Evolutionary conservation across 2,888 invertebrate species (phyloP), one percentile per base, ranked within the genome.

Genomic region (Amorpha juglandis): DNA sequence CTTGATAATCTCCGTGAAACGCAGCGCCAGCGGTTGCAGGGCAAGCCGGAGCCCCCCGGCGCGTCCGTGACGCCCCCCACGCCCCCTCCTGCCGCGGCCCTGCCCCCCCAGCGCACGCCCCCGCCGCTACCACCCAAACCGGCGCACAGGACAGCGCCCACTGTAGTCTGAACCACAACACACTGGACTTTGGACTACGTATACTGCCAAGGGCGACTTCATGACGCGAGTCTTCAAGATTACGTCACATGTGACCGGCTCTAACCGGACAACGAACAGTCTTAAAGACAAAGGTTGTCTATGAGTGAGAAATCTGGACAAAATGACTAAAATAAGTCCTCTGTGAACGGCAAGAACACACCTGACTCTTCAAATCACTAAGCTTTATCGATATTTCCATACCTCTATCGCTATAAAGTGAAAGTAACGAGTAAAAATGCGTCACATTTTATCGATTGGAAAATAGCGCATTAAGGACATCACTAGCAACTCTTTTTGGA

Each of bases 1-100:
- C 79, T 91, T 0, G 89, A 91, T 67, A 91, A 90, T 71, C 90
- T 92, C 33, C 89, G 91, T 62, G 91, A 90, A 69, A 90, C 88
- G 1, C 92, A 91, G 63, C 84, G 90, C 1, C 81, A 82, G 65
- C 74, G 87, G 48, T 77, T 88, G 0, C 82, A 79, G 68, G 72
- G 63, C 52, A 72, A 63, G 63, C 45, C 64, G 19, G 71, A 69
- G 47, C 50, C 65, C 51, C 51, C 63, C 35, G 68, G 47, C 62
- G 14, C 78, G 80, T 78, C 89, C 6, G 82, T 91, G 90, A 63
- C 89, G 88, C 64, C 90, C 9, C n/a, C 80, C 27, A 65, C 75
- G 33, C 16, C 77, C 7, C 64, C 76, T 1, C 65, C 75, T 35
- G 16, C 77, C 7, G 64, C 76, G 2, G 77, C 84, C 16, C 88